These are phyloP conservation scores for Piaya cayana DNA, from an alignment of 2,113 vertebrate genomes.

Conservation along the genomic window DNA sequence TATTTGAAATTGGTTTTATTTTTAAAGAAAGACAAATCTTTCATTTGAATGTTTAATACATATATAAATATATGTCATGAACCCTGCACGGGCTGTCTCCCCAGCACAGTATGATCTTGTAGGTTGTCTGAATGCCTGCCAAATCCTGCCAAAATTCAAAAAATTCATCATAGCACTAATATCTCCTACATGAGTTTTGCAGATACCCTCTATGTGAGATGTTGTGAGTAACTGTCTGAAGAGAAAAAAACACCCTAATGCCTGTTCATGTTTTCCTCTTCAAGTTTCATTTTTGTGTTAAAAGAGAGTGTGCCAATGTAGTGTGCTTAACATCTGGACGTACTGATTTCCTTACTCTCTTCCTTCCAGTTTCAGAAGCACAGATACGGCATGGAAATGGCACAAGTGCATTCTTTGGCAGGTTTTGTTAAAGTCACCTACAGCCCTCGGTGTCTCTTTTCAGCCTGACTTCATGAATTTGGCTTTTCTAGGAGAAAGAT, in stretches of 20 bases:
- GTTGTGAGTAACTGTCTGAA: neutral
- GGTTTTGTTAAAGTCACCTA: neutral
- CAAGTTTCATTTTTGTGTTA: neutral
- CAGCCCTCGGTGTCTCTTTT: neutral
- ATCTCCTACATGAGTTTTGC: neutral
- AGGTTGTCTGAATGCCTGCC: neutral
- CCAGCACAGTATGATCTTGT: neutral
- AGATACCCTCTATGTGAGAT: neutral
- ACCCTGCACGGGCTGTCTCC: neutral
- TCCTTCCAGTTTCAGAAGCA: neutral
- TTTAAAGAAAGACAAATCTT: neutral
- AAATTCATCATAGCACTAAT: neutral
- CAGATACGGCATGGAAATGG: neutral
- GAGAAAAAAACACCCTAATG: neutral
- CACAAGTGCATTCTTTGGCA: neutral
- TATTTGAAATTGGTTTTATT: neutral
- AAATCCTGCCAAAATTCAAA: slow-evolving; percentile 6
- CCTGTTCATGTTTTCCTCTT: neutral
- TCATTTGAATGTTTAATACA: neutral
- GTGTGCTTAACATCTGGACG: neutral
- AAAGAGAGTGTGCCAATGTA: neutral
- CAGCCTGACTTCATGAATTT: neutral
- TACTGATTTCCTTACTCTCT: neutral
- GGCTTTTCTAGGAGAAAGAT: neutral
- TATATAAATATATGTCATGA: neutral